phyloP scores from a whole-genome alignment of 2,797 vertebrate species.

The Allochrocebus solatus region DNA sequence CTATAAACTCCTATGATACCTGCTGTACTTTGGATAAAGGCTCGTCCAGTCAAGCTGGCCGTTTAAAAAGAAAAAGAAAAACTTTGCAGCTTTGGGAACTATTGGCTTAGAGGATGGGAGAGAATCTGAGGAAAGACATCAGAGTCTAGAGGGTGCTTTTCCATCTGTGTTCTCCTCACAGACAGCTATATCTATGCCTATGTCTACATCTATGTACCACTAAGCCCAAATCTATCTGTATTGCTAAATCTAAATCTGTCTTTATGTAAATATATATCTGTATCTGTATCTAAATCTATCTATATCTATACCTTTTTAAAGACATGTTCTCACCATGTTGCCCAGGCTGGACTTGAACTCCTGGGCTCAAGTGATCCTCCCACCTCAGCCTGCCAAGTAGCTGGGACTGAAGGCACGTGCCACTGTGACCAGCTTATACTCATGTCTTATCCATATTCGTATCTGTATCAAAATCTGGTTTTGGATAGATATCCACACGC shows the following conservation, averaged over 20 bases:
- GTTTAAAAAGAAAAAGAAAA: neutral
- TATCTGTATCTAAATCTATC: neutral
- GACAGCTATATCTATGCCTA: neutral
- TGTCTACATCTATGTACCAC: neutral
- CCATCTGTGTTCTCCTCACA: neutral
- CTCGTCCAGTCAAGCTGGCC: neutral
- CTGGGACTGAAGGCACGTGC: neutral
- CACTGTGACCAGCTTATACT: neutral
- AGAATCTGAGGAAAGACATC: neutral
- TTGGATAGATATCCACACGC: neutral
- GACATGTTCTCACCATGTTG: neutral
- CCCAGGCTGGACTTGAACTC: neutral
- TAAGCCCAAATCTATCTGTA: neutral
- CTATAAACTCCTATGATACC: neutral
- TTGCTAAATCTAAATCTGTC: neutral
- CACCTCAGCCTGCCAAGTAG: neutral
- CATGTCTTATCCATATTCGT: neutral
- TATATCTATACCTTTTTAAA: neutral
- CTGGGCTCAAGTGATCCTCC: neutral
- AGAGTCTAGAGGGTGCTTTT: neutral
- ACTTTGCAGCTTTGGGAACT: neutral
- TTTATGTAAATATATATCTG: neutral
- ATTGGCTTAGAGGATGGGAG: neutral
- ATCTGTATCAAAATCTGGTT: neutral
- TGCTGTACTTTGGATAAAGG: neutral